A percentile compares a stretch with the other conserved stretches of the same genome.
These are phyloP conservation scores for Sweltsa coloradensis DNA, from an alignment of 1,140 invertebrate genomes.

Conservation along the genomic window DNA sequence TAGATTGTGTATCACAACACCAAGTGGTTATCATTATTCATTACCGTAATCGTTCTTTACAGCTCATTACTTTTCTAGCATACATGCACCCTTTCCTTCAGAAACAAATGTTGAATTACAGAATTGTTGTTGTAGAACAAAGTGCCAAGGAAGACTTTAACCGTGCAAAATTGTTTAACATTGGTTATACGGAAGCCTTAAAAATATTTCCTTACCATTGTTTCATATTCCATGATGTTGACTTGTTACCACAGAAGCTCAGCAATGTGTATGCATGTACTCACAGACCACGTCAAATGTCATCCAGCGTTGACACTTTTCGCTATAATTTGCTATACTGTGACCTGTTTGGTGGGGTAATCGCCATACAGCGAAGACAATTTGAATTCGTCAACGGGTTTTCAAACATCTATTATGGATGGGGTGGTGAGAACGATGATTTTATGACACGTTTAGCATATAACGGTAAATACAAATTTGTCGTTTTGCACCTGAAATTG, in stretches of 20 bases:
- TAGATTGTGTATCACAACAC: conserved; percentile 56
- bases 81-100: conserved; percentile 86
- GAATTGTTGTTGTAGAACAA: conserved; percentile 88
- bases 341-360: conserved; percentile 62
- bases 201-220: conserved; percentile 63
- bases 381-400: conserved; percentile 81
- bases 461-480: conserved; percentile 41
- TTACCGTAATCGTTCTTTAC: conserved; percentile 69
- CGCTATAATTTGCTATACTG: conserved; percentile 66
- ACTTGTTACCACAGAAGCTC: conserved; percentile 79
- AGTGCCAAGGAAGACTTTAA: conserved; percentile 69
- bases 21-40: conserved; percentile 80
- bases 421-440: conserved; percentile 87
- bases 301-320: conserved; percentile 80
- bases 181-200: conserved; percentile 69
- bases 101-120: conserved; percentile 72
- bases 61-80: conserved; percentile 68
- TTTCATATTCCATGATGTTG: conserved; percentile 90
- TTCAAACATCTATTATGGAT: conserved; percentile 80
- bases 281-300: conserved; percentile 78
- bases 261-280: conserved; percentile 89
- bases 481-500: conserved; percentile 55
- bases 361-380: conserved; percentile 54
- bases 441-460: conserved; percentile 49
- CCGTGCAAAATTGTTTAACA: conserved; percentile 85